Evolutionary conservation across 2,113 vertebrate species (phyloP), one percentile per base, ranked within the genome.

Genomic region (Oxyruncus cristatus): DNA sequence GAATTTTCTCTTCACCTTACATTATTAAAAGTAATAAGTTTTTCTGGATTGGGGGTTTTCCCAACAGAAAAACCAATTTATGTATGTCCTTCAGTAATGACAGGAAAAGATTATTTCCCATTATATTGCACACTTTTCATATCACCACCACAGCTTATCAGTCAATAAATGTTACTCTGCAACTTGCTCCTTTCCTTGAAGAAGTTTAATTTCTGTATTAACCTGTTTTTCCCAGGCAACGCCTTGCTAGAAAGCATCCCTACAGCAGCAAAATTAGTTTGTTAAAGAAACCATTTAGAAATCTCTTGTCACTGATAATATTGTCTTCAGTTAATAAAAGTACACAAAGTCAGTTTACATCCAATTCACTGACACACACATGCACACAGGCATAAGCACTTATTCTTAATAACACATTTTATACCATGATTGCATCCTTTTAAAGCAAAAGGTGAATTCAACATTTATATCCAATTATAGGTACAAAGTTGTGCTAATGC

Each of bases 21-120:
- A 98, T 98, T 98, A 98, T 98, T 98, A 98, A 98, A 98, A 98
- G 97, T 98, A 98, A 98, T 98, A 98, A 97, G 97, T 98, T 98
- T 98, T 98, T 98, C 98, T 98, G 98, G 98, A 98, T 97, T 97
- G 97, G 98, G 98, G 96, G 98, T 98, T 98, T 97, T 98, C 98
- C 98, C 97, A 98, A 98, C 97, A 98, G 98, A 98, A 98, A 98
- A 98, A 98, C 97, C 98, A 98, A 98, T 98, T 98, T 98, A 98
- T 97, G 97, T 98, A 97, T 98, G 98, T 98, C 98, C 97, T 98
- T 98, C 98, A 98, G 97, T 98, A 98, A 98, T 98, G 98, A 98
- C 98, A 97, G 97, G 96, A 97, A 98, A 98, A 98, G 97, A 98
- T 98, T 98, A 98, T 98, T 98, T 98, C 97, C 98, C 92, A 98